Percentiles rank a stretch among this genome's conserved stretches.
These are phyloP conservation scores for Marcusenius ussheri DNA, from an alignment of 2,113 vertebrate species.

Conservation along the genomic window DNA sequence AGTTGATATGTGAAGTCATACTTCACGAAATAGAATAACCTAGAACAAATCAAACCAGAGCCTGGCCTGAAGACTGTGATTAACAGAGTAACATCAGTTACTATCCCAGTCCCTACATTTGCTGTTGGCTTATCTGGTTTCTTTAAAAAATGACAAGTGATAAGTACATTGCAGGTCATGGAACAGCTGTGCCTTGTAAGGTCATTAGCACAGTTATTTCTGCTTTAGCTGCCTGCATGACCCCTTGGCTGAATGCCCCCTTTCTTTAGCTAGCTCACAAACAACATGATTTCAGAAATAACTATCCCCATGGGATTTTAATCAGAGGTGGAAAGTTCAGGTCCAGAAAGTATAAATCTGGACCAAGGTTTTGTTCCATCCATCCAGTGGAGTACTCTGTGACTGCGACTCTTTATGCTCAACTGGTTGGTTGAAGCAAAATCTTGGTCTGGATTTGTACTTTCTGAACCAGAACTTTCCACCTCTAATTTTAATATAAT, in stretches of 20 bases:
- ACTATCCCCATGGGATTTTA: neutral
- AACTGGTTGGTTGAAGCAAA: too few species aligned
- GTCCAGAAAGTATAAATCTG: neutral
- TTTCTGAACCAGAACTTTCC: too few species aligned
- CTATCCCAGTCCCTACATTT: neutral
- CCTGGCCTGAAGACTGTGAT: neutral
- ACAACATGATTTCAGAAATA: neutral
- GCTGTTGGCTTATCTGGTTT: neutral
- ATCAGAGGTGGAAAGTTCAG: neutral
- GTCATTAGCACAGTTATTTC: neutral
- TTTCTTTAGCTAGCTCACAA: neutral
- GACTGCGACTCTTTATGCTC: too few species aligned
- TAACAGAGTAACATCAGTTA: neutral
- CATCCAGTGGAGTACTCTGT: neutral
- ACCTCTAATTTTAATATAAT: neutral
- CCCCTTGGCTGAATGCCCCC: neutral
- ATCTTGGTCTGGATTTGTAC: too few species aligned
- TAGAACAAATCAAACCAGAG: neutral
- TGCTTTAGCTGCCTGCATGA: neutral
- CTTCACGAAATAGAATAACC: neutral
- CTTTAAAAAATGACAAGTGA: neutral
- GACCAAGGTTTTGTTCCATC: neutral
- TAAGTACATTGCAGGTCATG: neutral
- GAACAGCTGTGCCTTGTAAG: neutral
- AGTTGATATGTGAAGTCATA: neutral